Evolutionary conservation across 2,113 vertebrate genomes (phyloP), one percentile per base, ranked within the genome.

Genomic region (Rhinogobius similis): DNA sequence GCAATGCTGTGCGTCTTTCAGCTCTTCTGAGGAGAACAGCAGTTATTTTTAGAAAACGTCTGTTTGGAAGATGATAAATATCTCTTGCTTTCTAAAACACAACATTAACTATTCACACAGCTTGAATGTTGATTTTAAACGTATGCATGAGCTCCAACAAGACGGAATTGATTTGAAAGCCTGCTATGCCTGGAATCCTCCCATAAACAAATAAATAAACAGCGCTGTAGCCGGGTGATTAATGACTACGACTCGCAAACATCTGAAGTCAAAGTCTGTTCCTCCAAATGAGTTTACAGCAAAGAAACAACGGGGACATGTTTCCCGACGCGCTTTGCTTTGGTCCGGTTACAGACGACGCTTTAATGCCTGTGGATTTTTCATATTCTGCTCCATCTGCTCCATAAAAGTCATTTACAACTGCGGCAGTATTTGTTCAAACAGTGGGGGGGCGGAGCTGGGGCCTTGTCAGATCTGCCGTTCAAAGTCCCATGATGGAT

Each of bases 321-420:
- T 62, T 62, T 62, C 16, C n/a, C 20, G 20, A 12, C 36, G 36
- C 24, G 20, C 26, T 59, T 41, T 14, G 55, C 26, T 61, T 69
- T 58, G 13, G 23, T 43, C 41, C 62, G 43, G 62, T 63, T 63
- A 16, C 55, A 69, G 26, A 61, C 32, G n/a, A 23, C 6, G 32
- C 29, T 70, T 59, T 32, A 58, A 59, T 59, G 55, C 67, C 7
- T 29, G 52, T 44, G 39, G 53, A 68, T 46, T 32, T 59, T 68
- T 68, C 39, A 27, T 46, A 46, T 59, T 58, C 55, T 7, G 52
- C 67, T 68, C 55, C 67, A 68, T 46, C 39, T 46, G 53, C 20
- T 59, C 38, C 55, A 61, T 41, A 46, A 68, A 55, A 59, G 56
- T 46, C 3, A 68, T 59, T 59, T 46, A 68, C 62, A 63, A 26